A percentile compares a stretch with the other conserved stretches of the same genome.
These are phyloP conservation scores for Colostygia pectinataria DNA, from an alignment of 2,888 invertebrate genomes.

Conservation along the genomic window DNA sequence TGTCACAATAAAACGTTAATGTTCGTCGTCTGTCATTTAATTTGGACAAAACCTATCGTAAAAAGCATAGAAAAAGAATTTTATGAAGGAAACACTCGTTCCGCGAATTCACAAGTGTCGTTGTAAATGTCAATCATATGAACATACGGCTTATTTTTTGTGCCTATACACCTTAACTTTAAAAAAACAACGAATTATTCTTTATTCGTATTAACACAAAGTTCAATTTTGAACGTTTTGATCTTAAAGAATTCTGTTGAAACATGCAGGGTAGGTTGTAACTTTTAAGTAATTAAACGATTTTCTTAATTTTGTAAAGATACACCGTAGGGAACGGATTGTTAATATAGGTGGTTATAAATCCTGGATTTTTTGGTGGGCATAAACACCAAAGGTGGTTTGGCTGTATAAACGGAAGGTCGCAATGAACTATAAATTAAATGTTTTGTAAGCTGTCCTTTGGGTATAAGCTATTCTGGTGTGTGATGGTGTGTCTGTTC, in stretches of 20 bases:
- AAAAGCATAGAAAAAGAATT: constrained; percentile 55
- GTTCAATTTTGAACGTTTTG: constrained; percentile 16
- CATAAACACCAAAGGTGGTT: constrained; percentile 52
- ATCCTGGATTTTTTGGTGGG: constrained; percentile 50
- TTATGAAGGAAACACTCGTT: constrained; percentile 61
- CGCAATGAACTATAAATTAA: constrained; percentile 28
- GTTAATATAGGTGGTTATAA: constrained; percentile 43
- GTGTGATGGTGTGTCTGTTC: not conserved
- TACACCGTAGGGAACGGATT: constrained; percentile 48
- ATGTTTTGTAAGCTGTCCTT: too few relatives aligned
- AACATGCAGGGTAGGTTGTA: constrained; percentile 59
- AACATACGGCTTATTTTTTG: constrained; percentile 6
- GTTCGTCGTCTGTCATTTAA: constrained; percentile 47
- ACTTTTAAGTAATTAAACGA: constrained; percentile 53
- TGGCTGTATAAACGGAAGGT: constrained; percentile 70
- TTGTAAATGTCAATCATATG: constrained; percentile 66
- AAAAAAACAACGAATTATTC: not conserved
- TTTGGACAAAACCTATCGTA: constrained; percentile 47
- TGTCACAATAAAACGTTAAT: constrained; percentile 29
- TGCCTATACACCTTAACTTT: not conserved
- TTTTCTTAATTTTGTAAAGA: constrained; percentile 45
- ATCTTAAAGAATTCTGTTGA: not conserved
- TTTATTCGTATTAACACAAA: constrained; percentile 28
- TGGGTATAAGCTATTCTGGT: too few relatives aligned
- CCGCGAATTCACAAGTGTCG: constrained; percentile 65